A percentile compares a stretch with the other conserved stretches of the same genome.
phyloP scores from a whole-genome alignment of 2,113 vertebrate species.

The Ibidorhyncha struthersii region DNA sequence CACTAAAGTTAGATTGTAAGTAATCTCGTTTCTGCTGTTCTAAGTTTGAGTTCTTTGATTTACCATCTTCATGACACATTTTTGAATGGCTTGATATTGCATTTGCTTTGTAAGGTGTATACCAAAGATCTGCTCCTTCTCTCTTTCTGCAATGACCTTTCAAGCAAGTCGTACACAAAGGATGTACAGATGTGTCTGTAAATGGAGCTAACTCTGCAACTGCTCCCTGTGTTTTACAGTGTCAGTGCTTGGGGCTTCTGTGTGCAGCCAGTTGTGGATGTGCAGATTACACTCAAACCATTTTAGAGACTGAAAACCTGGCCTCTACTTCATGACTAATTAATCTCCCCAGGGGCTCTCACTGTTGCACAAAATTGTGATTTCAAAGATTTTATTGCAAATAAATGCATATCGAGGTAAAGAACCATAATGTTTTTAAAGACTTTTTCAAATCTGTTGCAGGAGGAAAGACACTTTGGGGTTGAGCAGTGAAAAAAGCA shows the following conservation, averaged over 20 bases:
- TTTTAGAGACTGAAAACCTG: neutral
- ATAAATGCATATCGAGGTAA: neutral
- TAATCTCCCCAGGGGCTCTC: neutral
- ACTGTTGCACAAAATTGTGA: neutral
- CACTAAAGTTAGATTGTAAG: neutral
- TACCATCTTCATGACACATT: rapidly evolving
- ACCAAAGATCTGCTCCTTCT: neutral
- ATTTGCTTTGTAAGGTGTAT: neutral
- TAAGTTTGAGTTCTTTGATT: neutral
- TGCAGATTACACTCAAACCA: neutral
- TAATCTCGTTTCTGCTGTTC: neutral
- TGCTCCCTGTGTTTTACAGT: neutral
- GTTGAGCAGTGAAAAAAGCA: conserved; percentile 61
- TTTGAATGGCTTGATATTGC: neutral
- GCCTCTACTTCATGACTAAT: neutral
- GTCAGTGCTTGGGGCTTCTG: neutral
- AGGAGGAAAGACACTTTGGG: conserved; percentile 51
- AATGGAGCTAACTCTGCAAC: neutral
- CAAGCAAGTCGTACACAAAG: neutral
- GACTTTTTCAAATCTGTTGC: conserved; percentile 36
- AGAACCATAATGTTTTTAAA: neutral
- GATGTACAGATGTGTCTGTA: neutral
- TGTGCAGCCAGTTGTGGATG: neutral
- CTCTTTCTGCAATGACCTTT: neutral
- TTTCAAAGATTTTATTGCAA: conserved; percentile 14